Percentiles rank a stretch among this genome's conserved stretches.
phyloP scores from a whole-genome alignment of 1,140 invertebrate species.

The Procambarus clarkii region DNA sequence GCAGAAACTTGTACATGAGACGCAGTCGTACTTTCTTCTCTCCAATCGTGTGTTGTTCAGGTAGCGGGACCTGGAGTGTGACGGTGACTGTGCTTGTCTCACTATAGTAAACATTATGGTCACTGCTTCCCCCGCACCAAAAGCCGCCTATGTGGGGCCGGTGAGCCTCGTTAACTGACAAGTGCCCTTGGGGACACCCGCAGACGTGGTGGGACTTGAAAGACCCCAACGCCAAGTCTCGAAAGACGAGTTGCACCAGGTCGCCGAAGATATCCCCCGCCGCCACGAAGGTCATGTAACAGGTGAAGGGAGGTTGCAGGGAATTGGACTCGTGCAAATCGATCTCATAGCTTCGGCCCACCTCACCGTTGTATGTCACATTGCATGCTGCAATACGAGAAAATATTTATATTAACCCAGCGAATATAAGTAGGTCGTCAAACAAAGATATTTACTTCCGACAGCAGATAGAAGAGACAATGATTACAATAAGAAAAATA shows the following conservation, averaged over 20 bases:
- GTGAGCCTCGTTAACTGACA: constrained; percentile 84
- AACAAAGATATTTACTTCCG: too few relatives aligned
- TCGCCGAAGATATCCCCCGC: constrained; percentile 89
- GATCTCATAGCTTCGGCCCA: constrained; percentile 86
- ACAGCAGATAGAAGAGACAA: too few relatives aligned
- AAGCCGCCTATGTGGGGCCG: constrained; percentile 84
- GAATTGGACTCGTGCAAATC: constrained; percentile 82
- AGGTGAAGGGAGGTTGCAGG: constrained; percentile 87
- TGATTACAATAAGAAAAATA: too few relatives aligned
- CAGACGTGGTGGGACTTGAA: constrained; percentile 70
- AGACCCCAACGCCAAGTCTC: constrained; percentile 62
- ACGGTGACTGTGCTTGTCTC: constrained; percentile 87
- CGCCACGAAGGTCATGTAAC: constrained; percentile 91
- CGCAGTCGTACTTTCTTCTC: constrained; percentile 66
- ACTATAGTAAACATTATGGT: constrained; percentile 90
- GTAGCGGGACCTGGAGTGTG: constrained; percentile 80
- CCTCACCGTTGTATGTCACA: constrained; percentile 87
- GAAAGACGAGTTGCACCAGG: constrained; percentile 84
- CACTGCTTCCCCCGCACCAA: constrained; percentile 90
- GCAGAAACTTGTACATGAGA: constrained; percentile 69
- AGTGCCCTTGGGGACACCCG: constrained; percentile 77
- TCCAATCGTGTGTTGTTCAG: constrained; percentile 41
- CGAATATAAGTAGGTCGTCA: too few relatives aligned
- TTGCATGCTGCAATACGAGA: constrained; percentile 84
- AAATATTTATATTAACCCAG: background rate